phyloP scores from a whole-genome alignment of 2,888 invertebrate species.

The Monochamus alternatus region DNA sequence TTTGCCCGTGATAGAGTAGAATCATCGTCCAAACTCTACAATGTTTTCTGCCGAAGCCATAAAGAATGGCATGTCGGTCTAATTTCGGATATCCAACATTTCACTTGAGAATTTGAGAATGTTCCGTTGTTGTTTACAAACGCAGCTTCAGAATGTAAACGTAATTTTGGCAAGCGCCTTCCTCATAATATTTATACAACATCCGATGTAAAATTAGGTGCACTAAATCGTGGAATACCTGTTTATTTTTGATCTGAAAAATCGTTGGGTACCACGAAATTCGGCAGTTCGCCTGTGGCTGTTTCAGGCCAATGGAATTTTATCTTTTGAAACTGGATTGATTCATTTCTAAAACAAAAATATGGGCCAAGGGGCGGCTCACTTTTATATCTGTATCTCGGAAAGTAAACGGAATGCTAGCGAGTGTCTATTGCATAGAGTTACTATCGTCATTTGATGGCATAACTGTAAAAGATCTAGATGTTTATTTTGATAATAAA shows the following conservation, averaged over 20 bases:
- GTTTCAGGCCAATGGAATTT: too few species aligned
- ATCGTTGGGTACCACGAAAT: background rate
- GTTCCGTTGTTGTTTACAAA: constrained; percentile 37
- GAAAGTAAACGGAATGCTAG: too few species aligned
- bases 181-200: constrained; percentile 37
- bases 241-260: background rate
- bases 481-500: too few species aligned
- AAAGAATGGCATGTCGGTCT: background rate
- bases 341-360: too few species aligned
- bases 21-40: background rate
- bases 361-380: too few species aligned
- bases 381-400: too few species aligned
- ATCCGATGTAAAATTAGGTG: constrained; percentile 17
- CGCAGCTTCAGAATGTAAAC: constrained; percentile 33
- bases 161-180: constrained; percentile 39
- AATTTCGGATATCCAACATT: constrained; percentile 20
- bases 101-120: constrained; percentile 24
- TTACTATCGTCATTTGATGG: too few species aligned
- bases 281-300: background rate
- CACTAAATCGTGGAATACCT: constrained; percentile 1
- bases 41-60: constrained; percentile 1
- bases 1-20: too few species aligned
- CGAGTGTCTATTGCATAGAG: too few species aligned
- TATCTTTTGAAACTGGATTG: too few species aligned
- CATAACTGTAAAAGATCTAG: too few species aligned